These are phyloP conservation scores for Palythoa caribaeorum DNA, from an alignment of 92 coral and sea anemone species.

Conservation along the genomic window DNA sequence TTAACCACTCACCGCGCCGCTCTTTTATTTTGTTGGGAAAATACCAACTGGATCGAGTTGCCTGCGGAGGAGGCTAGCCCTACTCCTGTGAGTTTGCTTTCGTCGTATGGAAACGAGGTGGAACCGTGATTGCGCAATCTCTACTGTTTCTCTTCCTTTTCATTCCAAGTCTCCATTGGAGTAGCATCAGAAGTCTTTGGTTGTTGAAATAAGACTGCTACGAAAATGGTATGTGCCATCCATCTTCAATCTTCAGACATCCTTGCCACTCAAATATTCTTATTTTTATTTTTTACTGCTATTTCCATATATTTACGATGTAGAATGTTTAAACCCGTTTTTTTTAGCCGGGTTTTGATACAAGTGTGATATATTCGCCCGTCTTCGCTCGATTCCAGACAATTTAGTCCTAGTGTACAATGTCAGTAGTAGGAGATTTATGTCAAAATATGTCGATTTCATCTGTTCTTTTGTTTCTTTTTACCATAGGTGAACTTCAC, in stretches of 20 bases:
- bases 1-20: too few relatives aligned
- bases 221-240: conserved; percentile 98
- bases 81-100: background rate
- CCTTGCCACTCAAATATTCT: conserved; percentile 40
- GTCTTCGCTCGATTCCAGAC: background rate
- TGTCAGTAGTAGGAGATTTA: background rate
- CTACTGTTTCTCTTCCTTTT: conserved; percentile 65
- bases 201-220: conserved; percentile 67
- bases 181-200: conserved; percentile 53
- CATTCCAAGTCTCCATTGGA: conserved; percentile 75
- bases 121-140: conserved; percentile 76
- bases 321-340: background rate
- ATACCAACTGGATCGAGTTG: too few relatives aligned
- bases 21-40: too few relatives aligned
- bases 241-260: conserved; percentile 75
- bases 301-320: background rate
- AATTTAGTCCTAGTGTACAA: background rate
- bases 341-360: background rate
- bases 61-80: too few relatives aligned
- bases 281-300: background rate
- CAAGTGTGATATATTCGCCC: background rate
- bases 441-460: background rate
- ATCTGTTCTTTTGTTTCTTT: conserved; percentile 12
- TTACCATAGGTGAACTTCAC: conserved; percentile 91
- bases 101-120: conserved; percentile 64